Base-by-base conservation (phyloP, 2,888 invertebrate genomes). In the Tuberolachnus salignus region DNA sequence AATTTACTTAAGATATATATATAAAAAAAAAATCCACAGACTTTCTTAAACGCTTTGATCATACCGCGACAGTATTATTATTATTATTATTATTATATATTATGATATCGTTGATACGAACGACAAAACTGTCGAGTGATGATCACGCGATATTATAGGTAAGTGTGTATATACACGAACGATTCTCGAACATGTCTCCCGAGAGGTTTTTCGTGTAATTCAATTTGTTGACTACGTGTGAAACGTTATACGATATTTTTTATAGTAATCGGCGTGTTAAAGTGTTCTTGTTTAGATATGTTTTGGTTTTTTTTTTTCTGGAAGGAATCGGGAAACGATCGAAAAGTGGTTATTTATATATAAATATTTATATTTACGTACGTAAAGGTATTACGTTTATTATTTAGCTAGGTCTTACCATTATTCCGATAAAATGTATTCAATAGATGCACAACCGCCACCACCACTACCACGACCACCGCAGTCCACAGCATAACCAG, bases 191-290 rank as follows among this genome's bases (percentile, higher is more conserved):
- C 34, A 6, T 61, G 42, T 34, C n/a, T 21, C 0, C 51, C 63
- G 3, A 64, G 63, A 53, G 23, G 63, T 53, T 64, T 73, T 73
- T 73, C 23, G 63, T 64, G 63, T 73, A 53, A 53, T 53, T 53
- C 26, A 6, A 10, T 53, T 42, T 10, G 34, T 21, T n/a, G n/a
- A 42, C 19, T 10, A 10, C 1, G 6, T 21, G 73, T 63, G 16
- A 11, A 51, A 61, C 3, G 19, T 11, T 49, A 6, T 53, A 44
- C 16, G 14, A 6, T 57, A 57, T 19, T 16, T 13, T 19, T 23
- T 4, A 16, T 34, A 34, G 34, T 34, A 6, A 34, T 34, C 34
- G 34, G 34, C 34, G n/a, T 10, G 44, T 70, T 57, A n/a, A 57
- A 70, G 11, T 59, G 46, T 57, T 34, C 34, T 34, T n/a, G 14